Conservation (phyloP, 2,888 invertebrate genomes). For the Drosophila borealis region DNA sequence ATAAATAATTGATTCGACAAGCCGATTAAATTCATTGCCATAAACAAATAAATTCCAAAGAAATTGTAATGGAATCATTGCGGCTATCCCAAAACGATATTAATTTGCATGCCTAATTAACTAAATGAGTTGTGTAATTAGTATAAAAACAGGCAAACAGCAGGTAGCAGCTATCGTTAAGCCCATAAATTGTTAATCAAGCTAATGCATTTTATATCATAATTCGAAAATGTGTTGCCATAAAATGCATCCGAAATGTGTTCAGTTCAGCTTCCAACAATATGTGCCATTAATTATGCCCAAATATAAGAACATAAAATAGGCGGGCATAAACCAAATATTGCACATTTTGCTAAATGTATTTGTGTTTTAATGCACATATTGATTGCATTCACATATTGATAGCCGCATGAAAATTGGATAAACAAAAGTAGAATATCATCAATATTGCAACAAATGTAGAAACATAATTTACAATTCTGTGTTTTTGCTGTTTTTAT, state of each 20-base stretch:
- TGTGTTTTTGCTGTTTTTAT: neutral
- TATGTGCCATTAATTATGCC: constrained; percentile 45
- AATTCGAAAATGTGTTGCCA: constrained; percentile 21
- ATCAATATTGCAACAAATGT: constrained; percentile 29
- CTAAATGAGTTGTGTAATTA: constrained; percentile 69
- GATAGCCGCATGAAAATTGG: constrained; percentile 26
- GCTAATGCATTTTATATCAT: constrained; percentile 54
- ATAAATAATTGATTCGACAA: constrained; percentile 58
- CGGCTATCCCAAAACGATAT: constrained; percentile 27
- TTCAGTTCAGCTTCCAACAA: constrained; percentile 13
- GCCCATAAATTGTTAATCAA: constrained; percentile 58
- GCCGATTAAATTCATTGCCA: constrained; percentile 52
- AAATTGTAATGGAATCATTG: constrained; percentile 22
- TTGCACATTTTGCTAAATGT: neutral
- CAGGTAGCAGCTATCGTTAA: constrained; percentile 24
- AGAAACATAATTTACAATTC: constrained; percentile 13
- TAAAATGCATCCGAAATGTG: constrained; percentile 5
- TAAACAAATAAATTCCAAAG: constrained; percentile 29
- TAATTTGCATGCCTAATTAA: constrained; percentile 70
- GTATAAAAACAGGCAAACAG: constrained; percentile 34
- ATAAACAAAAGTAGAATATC: constrained; percentile 27
- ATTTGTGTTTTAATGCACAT: constrained; percentile 8
- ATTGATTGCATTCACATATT: constrained; percentile 22
- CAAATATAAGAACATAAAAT: constrained; percentile 14
- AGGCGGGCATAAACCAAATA: neutral